A percentile compares a stretch with the other conserved stretches of the same genome.
Conservation (phyloP, 1,140 invertebrate genomes). For the Eufriesea mexicana region DNA sequence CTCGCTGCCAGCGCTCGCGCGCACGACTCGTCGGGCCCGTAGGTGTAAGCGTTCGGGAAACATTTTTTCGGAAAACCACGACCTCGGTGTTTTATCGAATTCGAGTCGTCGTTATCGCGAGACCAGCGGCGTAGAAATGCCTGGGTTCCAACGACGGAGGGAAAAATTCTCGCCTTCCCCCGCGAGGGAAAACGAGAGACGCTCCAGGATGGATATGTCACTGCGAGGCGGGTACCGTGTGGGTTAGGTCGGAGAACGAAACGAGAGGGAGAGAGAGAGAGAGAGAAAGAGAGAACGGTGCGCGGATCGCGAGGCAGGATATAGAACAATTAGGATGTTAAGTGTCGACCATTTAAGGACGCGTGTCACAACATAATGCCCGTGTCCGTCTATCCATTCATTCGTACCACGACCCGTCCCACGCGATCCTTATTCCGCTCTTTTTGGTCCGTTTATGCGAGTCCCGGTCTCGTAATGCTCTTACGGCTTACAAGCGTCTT, state of each 20-base stretch:
- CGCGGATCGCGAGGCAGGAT: slow-evolving; percentile 25
- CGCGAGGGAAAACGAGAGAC: background rate
- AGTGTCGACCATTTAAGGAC: slow-evolving; percentile 48
- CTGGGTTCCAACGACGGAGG: background rate
- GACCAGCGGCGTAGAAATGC: too few relatives aligned
- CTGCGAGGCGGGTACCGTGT: too few relatives aligned
- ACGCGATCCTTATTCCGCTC: slow-evolving; percentile 51
- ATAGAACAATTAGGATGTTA: slow-evolving; percentile 59
- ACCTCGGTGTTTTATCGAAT: background rate
- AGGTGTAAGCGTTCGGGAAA: background rate
- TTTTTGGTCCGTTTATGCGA: slow-evolving; percentile 49
- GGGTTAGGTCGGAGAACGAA: background rate
- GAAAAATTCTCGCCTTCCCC: background rate
- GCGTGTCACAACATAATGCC: slow-evolving; percentile 54
- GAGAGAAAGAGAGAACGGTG: background rate
- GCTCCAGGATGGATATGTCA: too few relatives aligned
- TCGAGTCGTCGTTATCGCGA: background rate
- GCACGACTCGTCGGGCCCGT: background rate
- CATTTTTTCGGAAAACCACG: background rate
- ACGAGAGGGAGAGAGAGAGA: background rate
- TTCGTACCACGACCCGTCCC: slow-evolving; percentile 40
- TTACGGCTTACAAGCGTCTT: slow-evolving; percentile 41
- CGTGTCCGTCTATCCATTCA: slow-evolving; percentile 51
- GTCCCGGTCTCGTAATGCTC: slow-evolving; percentile 24
- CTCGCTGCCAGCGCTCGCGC: too few relatives aligned